phyloP scores from a whole-genome alignment of 2,113 vertebrate genomes.

The Nothocercus julius region DNA sequence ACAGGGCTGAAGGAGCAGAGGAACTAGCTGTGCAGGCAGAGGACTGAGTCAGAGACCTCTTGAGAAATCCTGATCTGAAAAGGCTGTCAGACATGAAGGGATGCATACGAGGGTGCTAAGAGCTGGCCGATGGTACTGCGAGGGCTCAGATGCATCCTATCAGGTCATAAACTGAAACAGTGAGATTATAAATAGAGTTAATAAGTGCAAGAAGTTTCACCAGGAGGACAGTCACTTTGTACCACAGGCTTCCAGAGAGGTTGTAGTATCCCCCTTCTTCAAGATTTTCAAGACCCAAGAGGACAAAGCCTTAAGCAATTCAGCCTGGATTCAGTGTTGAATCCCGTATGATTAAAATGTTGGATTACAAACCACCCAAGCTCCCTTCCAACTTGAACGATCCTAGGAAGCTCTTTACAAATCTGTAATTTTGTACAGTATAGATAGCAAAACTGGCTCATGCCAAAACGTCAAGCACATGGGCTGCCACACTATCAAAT shows the following conservation, averaged over 20 bases:
- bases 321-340: background rate
- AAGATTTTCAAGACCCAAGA: background rate
- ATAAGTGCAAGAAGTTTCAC: background rate
- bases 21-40: background rate
- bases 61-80: background rate
- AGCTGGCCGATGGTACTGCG: background rate
- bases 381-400: background rate
- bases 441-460: background rate
- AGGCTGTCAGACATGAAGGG: background rate
- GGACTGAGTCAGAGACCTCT: background rate
- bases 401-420: background rate
- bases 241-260: background rate
- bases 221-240: background rate
- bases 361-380: background rate
- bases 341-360: background rate
- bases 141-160: background rate
- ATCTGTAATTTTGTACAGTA: background rate
- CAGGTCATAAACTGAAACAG: background rate
- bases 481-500: background rate
- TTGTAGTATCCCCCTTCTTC: background rate
- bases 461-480: background rate
- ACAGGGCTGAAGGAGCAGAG: background rate
- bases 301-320: background rate
- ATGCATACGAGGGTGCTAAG: background rate
- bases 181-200: background rate